Percentiles rank a stretch among this genome's conserved stretches.
Conservation (phyloP, 2,113 vertebrate species). For the Ciconia boyciana region DNA sequence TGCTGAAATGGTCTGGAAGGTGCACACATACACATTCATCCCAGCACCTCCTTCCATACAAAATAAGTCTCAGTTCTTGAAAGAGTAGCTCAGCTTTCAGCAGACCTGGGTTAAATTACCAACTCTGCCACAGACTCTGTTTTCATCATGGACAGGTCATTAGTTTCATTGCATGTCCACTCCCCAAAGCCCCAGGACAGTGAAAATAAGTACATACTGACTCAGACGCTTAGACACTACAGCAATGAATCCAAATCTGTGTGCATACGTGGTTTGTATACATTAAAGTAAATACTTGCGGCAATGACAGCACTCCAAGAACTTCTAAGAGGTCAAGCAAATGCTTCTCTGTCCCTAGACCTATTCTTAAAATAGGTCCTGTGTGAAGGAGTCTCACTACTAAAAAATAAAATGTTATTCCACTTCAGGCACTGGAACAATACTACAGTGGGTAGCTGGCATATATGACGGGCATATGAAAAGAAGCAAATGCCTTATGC, state of each 20-base stretch:
- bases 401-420: neutral
- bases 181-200: neutral
- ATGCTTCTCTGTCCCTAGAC: neutral
- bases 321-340: neutral
- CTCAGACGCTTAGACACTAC: neutral
- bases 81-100: neutral
- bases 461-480: fast-evolving
- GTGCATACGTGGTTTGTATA: neutral
- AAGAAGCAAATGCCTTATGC: neutral
- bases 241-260: neutral
- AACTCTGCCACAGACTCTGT: neutral
- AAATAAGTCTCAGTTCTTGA: neutral
- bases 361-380: neutral
- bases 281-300: neutral
- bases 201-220: neutral
- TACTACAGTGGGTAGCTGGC: neutral
- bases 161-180: neutral
- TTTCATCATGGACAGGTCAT: neutral
- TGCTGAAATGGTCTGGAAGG: neutral
- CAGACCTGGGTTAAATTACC: neutral
- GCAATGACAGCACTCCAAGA: neutral
- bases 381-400: neutral
- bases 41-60: neutral
- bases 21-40: neutral
- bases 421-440: neutral